phyloP scores from a whole-genome alignment of 2,113 vertebrate genomes.

The Cavia porcellus region DNA sequence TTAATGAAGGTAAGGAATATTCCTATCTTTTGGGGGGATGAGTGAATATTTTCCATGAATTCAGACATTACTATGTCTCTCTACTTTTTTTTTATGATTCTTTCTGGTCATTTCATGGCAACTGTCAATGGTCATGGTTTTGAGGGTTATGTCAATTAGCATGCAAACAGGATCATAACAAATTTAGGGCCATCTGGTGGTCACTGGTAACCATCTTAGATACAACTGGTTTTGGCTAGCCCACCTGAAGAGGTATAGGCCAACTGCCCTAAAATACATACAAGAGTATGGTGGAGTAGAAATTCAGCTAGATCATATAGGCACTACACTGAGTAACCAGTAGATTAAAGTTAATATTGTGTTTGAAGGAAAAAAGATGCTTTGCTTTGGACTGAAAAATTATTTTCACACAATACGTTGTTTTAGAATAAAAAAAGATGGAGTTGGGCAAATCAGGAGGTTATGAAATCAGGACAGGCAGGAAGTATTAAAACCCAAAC shows the following conservation, averaged over 20 bases:
- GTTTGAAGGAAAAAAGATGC: background rate
- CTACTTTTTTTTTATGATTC: background rate
- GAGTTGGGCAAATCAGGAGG: background rate
- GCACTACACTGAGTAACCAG: background rate
- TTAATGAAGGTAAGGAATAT: background rate
- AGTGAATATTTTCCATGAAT: background rate
- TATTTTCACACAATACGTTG: background rate
- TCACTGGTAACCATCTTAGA: background rate
- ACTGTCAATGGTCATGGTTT: background rate
- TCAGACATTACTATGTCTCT: background rate
- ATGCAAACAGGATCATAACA: background rate
- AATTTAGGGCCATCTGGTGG: background rate
- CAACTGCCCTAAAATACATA: background rate
- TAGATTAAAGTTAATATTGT: background rate
- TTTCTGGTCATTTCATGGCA: background rate
- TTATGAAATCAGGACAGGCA: conserved; percentile 19
- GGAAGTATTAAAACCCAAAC: background rate
- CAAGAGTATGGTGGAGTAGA: background rate
- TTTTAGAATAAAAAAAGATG: conserved; percentile 14
- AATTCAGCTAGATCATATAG: background rate
- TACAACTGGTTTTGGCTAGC: background rate
- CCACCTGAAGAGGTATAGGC: background rate
- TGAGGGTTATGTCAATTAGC: background rate
- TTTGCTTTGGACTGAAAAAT: conserved; percentile 25
- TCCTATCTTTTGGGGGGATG: background rate